Evolutionary conservation across 2,797 vertebrate genomes (phyloP).

Genomic region (Macroramphosus scolopax): DNA sequence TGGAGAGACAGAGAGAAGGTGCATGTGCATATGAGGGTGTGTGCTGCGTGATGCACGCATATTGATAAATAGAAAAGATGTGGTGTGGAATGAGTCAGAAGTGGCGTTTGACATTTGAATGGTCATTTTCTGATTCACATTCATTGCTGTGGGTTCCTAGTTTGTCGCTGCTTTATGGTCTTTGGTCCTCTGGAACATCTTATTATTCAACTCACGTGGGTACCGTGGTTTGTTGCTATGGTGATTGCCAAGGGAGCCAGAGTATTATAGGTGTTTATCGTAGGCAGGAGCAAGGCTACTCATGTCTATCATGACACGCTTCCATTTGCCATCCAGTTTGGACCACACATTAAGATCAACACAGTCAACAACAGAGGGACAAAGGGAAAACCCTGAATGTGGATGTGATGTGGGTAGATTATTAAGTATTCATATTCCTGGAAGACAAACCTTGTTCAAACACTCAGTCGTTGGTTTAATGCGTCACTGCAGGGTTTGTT

Average conservation of each 20-base stretch:
- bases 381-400: constrained; percentile 42
- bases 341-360: constrained; percentile 66
- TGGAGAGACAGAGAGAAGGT: constrained; percentile 62
- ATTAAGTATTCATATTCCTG: constrained; percentile 66
- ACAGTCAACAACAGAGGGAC: constrained; percentile 37
- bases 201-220: constrained; percentile 79
- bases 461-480: constrained; percentile 67
- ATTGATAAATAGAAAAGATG: constrained; percentile 53
- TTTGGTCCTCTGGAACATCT: constrained; percentile 69
- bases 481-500: constrained; percentile 63
- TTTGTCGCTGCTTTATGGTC: constrained; percentile 63
- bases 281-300: constrained; percentile 68
- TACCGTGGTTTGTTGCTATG: constrained; percentile 78
- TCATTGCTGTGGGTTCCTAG: constrained; percentile 46
- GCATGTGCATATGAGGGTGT: constrained; percentile 30
- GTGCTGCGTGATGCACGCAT: constrained; percentile 27
- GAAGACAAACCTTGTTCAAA: constrained; percentile 67
- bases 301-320: constrained; percentile 63
- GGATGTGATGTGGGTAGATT: constrained; percentile 36
- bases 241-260: constrained; percentile 77
- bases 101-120: constrained; percentile 50
- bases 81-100: constrained; percentile 32
- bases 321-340: constrained; percentile 63
- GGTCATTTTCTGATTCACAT: constrained; percentile 51
- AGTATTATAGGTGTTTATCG: constrained; percentile 79